A percentile compares a stretch with the other conserved stretches of the same genome.
Conservation (phyloP, 2,797 vertebrate species). For the Squalus acanthias region DNA sequence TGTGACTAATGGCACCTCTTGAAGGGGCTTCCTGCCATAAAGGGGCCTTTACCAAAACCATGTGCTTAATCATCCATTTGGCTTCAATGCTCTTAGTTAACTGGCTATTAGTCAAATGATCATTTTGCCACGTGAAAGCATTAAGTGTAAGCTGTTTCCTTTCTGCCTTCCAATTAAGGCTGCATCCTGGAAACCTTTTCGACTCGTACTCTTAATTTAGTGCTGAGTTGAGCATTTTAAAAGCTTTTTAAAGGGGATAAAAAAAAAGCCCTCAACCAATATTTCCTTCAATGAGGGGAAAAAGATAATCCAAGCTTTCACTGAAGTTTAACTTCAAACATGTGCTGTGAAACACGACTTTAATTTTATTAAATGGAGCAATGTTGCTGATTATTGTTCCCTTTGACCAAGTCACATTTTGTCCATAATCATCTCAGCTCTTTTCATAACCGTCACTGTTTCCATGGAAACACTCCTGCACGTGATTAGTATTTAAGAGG, state of each 20-base stretch:
- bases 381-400: not conserved
- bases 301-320: constrained; percentile 1
- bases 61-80: not conserved
- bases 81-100: not conserved
- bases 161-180: not conserved
- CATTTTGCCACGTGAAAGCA: not conserved
- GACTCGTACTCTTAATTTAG: not conserved
- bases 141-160: not conserved
- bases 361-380: not conserved
- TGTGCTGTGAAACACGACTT: not conserved
- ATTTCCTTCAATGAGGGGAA: not conserved
- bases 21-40: not conserved
- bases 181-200: not conserved
- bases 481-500: not conserved
- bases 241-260: not conserved
- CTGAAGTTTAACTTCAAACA: not conserved
- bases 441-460: not conserved
- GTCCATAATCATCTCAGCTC: not conserved
- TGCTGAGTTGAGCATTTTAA: not conserved
- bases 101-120: not conserved
- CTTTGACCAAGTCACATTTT: not conserved
- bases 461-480: not conserved
- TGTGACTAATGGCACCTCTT: not conserved
- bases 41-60: not conserved
- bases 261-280: not conserved